phyloP scores from a whole-genome alignment of 2,888 invertebrate genomes.

The Anarsia innoxiella region DNA sequence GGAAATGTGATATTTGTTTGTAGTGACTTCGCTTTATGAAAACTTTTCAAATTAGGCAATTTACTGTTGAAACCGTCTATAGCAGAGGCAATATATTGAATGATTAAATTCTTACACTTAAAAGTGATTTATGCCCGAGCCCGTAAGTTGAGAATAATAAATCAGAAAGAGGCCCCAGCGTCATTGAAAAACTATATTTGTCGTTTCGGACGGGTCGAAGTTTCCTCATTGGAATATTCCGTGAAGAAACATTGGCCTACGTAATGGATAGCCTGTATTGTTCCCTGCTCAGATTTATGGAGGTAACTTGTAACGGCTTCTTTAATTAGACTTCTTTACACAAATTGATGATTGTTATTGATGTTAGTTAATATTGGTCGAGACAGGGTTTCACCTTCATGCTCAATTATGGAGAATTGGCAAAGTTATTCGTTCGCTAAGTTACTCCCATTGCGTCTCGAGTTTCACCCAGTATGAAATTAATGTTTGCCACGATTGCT shows the following conservation, averaged over 20 bases:
- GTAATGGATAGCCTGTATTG: constrained; percentile 71
- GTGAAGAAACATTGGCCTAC: constrained; percentile 55
- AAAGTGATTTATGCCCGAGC: constrained; percentile 45
- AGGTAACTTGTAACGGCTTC: constrained; percentile 74
- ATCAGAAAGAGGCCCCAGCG: constrained; percentile 43
- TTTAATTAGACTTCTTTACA: constrained; percentile 72
- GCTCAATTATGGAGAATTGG: constrained; percentile 38
- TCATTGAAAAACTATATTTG: constrained; percentile 70
- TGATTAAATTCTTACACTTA: constrained; percentile 25
- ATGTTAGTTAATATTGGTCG: constrained; percentile 57
- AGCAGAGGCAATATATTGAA: neutral
- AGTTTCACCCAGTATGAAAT: constrained; percentile 18
- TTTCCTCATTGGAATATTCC: constrained; percentile 67
- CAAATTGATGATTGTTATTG: constrained; percentile 71
- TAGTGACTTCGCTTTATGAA: too few relatives aligned
- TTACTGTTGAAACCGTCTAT: too few relatives aligned
- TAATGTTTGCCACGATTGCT: constrained; percentile 16
- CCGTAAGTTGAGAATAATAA: constrained; percentile 40
- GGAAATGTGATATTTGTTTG: too few relatives aligned
- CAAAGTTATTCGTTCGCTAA: constrained; percentile 28
- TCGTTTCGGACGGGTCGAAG: constrained; percentile 46
- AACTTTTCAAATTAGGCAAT: too few relatives aligned
- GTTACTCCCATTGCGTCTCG: constrained; percentile 14
- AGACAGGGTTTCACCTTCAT: constrained; percentile 37
- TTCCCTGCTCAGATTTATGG: constrained; percentile 70